Evolutionary conservation across 64 coral and sea anemone genomes (phyloP).

Genomic region (Montipora efflorescens): DNA sequence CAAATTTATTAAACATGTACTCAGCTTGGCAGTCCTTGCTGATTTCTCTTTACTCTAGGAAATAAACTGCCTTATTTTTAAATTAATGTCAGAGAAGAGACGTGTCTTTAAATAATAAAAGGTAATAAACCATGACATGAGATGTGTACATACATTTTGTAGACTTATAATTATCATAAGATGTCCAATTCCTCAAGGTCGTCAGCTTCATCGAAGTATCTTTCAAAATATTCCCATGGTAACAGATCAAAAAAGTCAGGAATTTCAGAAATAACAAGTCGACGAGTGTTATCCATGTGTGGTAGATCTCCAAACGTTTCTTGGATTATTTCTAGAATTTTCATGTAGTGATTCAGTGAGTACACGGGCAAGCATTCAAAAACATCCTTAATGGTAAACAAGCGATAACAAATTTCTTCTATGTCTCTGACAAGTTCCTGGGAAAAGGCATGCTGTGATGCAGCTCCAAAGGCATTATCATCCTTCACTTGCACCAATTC

Average conservation of each 20-base stretch:
- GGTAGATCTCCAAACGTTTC: constrained; percentile 71
- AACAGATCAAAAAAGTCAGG: constrained; percentile 5
- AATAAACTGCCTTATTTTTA: background rate
- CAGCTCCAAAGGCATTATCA: constrained; percentile 58
- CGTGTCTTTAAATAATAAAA: background rate
- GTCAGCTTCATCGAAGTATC: background rate
- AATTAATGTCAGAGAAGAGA: constrained; percentile 5
- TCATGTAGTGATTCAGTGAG: constrained; percentile 44
- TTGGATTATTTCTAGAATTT: constrained; percentile 61
- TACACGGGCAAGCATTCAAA: constrained; percentile 48
- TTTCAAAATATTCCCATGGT: background rate
- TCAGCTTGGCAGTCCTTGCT: background rate
- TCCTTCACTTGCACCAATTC: constrained; percentile 11
- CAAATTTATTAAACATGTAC: background rate
- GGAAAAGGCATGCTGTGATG: constrained; percentile 63
- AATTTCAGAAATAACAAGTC: constrained; percentile 24
- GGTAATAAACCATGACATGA: constrained; percentile 15
- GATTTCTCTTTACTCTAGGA: constrained; percentile 1
- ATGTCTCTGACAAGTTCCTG: constrained; percentile 68
- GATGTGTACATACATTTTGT: constrained; percentile 7
- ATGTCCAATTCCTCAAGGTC: constrained; percentile 10
- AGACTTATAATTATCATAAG: background rate
- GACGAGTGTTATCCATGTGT: constrained; percentile 27
- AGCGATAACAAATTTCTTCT: constrained; percentile 23
- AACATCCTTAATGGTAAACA: constrained; percentile 69